Percentiles rank a stretch among this genome's conserved stretches.
These are phyloP conservation scores for Parauchenoglanis ngamensis DNA, from an alignment of 2,797 vertebrate genomes.

Conservation along the genomic window DNA sequence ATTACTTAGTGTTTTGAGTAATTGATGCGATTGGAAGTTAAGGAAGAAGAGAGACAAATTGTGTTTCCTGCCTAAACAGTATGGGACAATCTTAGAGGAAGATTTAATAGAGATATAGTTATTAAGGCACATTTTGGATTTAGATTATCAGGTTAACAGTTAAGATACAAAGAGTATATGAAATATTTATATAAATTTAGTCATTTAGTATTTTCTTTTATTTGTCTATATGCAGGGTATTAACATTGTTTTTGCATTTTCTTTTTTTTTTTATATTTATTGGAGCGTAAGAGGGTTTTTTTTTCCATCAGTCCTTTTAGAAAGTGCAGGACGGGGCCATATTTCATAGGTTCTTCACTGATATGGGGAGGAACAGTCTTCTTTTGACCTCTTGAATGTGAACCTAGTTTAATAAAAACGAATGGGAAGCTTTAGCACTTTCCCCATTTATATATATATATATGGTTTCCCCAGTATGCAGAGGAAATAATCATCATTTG, in stretches of 20 bases:
- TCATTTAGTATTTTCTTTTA: conserved; percentile 29
- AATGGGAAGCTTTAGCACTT: conserved; percentile 14
- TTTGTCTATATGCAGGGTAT: conserved; percentile 37
- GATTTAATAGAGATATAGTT: conserved; percentile 22
- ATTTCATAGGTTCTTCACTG: neutral
- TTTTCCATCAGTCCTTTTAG: neutral
- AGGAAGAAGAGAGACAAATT: neutral
- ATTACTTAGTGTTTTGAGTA: neutral
- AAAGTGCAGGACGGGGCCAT: conserved; percentile 1
- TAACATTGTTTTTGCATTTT: conserved; percentile 19
- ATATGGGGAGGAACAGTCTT: neutral
- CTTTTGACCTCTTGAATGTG: conserved; percentile 48
- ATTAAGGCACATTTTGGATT: conserved; percentile 37
- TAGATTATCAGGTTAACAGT: conserved; percentile 4
- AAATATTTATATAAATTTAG: conserved; percentile 19
- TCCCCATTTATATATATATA: neutral
- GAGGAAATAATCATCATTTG: neutral
- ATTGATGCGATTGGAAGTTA: neutral
- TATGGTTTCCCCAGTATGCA: neutral
- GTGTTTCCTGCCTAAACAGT: neutral
- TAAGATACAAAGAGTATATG: conserved; percentile 27
- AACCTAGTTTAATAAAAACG: conserved; percentile 31
- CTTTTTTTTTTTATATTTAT: conserved; percentile 22
- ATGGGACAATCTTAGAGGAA: conserved; percentile 24
- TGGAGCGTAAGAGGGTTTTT: conserved; percentile 12